Evolutionary conservation across 2,797 vertebrate genomes (phyloP).

Genomic region (Iguana delicatissima): DNA sequence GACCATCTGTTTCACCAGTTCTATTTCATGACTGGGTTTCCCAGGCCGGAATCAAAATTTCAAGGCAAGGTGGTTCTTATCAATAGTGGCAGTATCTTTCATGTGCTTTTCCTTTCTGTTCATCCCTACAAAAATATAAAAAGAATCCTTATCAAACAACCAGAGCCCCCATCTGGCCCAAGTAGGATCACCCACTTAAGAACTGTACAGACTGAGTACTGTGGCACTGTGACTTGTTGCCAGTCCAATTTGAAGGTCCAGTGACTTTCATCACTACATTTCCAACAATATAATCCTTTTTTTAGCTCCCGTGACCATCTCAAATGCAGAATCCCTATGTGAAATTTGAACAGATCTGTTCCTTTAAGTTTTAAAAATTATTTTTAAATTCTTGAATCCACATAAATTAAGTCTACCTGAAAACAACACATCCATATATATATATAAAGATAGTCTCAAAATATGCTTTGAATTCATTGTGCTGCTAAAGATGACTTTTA

Average conservation of each 20-base stretch:
- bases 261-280: neutral
- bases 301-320: neutral
- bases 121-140: neutral
- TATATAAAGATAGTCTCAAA: neutral
- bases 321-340: neutral
- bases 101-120: neutral
- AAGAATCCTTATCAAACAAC: neutral
- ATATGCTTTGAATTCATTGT: slow-evolving; percentile 14
- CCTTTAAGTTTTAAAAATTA: neutral
- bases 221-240: too few species aligned
- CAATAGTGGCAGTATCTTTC: neutral
- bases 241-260: too few species aligned
- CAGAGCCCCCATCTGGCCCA: too few species aligned
- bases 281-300: neutral
- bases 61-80: neutral
- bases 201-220: too few species aligned
- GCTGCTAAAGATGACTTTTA: neutral
- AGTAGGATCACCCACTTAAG: too few species aligned
- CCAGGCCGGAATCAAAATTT: neutral
- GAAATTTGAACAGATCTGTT: neutral
- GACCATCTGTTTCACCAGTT: neutral
- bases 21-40: neutral
- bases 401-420: neutral
- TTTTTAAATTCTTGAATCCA: neutral
- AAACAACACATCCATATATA: neutral